phyloP scores from a whole-genome alignment of 2,113 vertebrate species.

The Leucosticte australis region DNA sequence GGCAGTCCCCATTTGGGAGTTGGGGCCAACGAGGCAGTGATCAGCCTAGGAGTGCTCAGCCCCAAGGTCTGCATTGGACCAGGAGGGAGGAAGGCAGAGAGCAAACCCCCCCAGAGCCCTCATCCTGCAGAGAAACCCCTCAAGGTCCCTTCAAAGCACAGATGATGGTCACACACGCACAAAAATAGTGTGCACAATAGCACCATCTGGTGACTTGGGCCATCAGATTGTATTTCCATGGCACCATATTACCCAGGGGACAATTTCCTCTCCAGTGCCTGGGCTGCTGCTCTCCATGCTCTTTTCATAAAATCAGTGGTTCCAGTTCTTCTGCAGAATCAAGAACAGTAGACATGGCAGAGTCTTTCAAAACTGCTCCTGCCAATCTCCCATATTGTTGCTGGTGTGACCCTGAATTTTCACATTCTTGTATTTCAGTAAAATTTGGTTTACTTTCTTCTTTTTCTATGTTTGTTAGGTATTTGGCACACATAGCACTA shows the following conservation, averaged over 20 bases:
- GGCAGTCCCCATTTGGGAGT: not conserved
- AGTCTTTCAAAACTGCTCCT: not conserved
- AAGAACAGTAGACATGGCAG: not conserved
- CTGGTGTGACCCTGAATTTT: not conserved
- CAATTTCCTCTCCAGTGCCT: not conserved
- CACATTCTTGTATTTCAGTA: not conserved
- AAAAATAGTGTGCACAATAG: conserved; percentile 50
- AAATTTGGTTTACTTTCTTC: not conserved
- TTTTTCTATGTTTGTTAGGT: not conserved
- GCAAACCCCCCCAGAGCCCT: not conserved
- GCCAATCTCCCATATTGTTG: not conserved
- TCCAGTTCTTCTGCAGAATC: not conserved
- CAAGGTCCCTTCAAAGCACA: not conserved
- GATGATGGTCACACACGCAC: fast-evolving
- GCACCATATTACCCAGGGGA: conserved; percentile 23
- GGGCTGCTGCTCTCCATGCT: not conserved
- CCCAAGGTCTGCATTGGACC: not conserved
- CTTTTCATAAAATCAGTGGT: not conserved
- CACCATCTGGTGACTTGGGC: conserved; percentile 57
- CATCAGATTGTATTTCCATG: not conserved
- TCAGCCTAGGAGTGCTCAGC: not conserved
- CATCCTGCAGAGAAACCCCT: not conserved
- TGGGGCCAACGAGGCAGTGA: fast-evolving
- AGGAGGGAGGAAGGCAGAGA: not conserved
- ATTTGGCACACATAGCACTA: not conserved